Evolutionary conservation across 2,797 vertebrate species (phyloP), one percentile per base, ranked within the genome.

Genomic region (Tragelaphus oryx): DNA sequence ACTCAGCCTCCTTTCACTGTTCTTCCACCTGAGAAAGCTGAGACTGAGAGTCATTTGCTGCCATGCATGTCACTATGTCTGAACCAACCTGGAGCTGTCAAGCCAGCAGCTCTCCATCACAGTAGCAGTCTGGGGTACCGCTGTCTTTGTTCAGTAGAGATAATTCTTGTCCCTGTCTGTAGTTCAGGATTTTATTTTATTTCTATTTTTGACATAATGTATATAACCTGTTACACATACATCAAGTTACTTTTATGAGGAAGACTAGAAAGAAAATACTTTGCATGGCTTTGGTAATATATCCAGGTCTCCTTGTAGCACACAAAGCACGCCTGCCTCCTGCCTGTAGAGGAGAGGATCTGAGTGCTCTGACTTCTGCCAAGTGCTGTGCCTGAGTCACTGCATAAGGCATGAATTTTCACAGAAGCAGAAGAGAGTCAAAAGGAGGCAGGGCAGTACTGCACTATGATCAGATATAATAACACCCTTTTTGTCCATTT

Each of bases 111-210:
- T 96, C 96, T 97, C 97, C 97, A 96, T 97, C 96, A 97, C 33
- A n/a, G 95, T 84, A 44, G 79, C 22, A 85, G 94, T 97, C 91
- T 74, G 93, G 96, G 98, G 98, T 98, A 98, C 95, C 93, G 94
- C 96, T 93, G 95, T 97, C 98, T 98, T 98, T 98, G 98, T 97
- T 97, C 97, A 95, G 97, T 97, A 98, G 88, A 97, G 96, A 98
- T 97, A 94, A 98, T 97, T 98, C 96, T 89, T 97, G 81, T 62
- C 87, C 97, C 96, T 97, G 82, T 97, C 90, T 93, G 82, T 54
- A 57, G 62, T 55, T 90, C 28, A 80, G 24, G 6, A 60, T 54
- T 74, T 89, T 28, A 10, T 44, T 71, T 46, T 52, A 28, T 89
- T 88, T 57, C 33, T 26, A 57, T 75, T 96, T 96, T 79, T 91